Percentiles rank a stretch among this genome's conserved stretches.
phyloP scores from a whole-genome alignment of 2,888 invertebrate species.

The Apamea epomidion region DNA sequence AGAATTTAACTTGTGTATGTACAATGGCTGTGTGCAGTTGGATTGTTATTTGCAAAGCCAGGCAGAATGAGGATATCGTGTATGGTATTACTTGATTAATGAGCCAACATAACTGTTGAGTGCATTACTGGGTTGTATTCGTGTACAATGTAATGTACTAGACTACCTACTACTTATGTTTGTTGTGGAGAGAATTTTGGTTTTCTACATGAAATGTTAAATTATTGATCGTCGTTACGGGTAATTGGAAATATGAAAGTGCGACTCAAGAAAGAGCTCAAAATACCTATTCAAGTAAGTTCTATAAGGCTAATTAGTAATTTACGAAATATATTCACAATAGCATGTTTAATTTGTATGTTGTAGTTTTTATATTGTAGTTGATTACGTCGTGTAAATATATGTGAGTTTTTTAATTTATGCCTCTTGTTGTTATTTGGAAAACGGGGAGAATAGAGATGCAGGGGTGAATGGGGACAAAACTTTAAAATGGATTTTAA shows the following conservation, averaged over 20 bases:
- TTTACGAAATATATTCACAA: too few relatives aligned
- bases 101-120: conserved; percentile 15
- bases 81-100: conserved; percentile 40
- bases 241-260: background rate
- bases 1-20: conserved; percentile 36
- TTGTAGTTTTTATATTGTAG: too few relatives aligned
- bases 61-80: conserved; percentile 32
- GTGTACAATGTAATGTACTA: background rate
- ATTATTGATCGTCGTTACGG: background rate
- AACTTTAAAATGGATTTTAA: background rate
- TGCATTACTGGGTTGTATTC: conserved; percentile 25
- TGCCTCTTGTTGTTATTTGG: too few relatives aligned
- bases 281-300: too few relatives aligned
- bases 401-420: too few relatives aligned
- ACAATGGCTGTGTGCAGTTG: conserved; percentile 26
- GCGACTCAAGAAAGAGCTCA: too few relatives aligned
- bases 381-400: too few relatives aligned
- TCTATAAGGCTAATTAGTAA: too few relatives aligned
- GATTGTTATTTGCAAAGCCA: conserved; percentile 41
- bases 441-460: background rate
- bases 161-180: background rate
- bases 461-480: background rate
- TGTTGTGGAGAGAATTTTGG: background rate
- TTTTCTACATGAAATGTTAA: background rate
- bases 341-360: too few relatives aligned